Evolutionary conservation across 2,797 vertebrate genomes (phyloP), one percentile per base, ranked within the genome.

Genomic region (Pitangus sulphuratus): DNA sequence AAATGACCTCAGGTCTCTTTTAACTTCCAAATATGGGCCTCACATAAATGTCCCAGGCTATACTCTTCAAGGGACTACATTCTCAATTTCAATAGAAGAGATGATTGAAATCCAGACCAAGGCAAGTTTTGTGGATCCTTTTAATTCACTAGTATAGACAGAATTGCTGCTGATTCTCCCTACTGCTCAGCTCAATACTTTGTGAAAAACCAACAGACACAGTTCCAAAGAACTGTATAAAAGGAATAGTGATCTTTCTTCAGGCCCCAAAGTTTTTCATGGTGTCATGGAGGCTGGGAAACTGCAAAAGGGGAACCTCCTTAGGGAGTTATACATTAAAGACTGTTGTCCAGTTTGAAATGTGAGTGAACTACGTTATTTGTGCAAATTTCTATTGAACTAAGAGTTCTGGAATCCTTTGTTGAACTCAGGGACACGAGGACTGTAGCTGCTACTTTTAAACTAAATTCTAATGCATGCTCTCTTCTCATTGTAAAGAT

Each of bases 301-400:
- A 50, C 45, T 70, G 58, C 28, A 84, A 82, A 90, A 89, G 6
- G n/a, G 45, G 39, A 88, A 70, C 20, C 22, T 88, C 47, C 70
- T 77, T 31, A 37, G 51, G 28, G 13, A 90, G 35, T 89, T 90
- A 64, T 9, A 93, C 50, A 80, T 85, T 84, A 93, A 95, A 88
- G 84, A n/a, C 92, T 77, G 35, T 90, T 89, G 66, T 91, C 70
- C 68, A 35, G 44, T 85, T 81, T 72, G n/a, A 91, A 93, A 84
- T 84, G 21, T 42, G 33, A 84, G 12, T 9, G 86, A 84, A 84
- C 51, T 76, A 87, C 5, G 5, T 75, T 82, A 93, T 91, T 92
- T 94, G 44, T 87, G 56, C 66, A 90, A 90, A 93, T 89, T 90
- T 93, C 53, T 82, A 60, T 84, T 89, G 62, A 94, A 76, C 30